Evolutionary conservation across 2,888 invertebrate genomes (phyloP).

Genomic region (Microctonus aethiopoides): DNA sequence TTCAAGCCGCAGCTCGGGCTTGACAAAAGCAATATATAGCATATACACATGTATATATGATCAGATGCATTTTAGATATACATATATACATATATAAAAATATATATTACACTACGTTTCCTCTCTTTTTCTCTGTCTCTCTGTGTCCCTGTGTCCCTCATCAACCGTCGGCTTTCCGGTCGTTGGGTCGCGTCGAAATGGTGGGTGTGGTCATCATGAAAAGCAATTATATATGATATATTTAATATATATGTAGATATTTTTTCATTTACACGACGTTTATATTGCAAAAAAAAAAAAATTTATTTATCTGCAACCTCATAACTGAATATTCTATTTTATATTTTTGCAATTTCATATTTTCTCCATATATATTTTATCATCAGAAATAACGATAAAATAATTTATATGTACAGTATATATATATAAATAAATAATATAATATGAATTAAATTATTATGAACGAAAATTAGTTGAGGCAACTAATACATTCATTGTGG

Average conservation of each 20-base stretch:
- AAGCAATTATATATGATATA: conserved; percentile 19
- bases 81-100: not conserved
- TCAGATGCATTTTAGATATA: not conserved
- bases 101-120: not conserved
- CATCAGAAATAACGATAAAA: not conserved
- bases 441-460: not conserved
- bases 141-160: conserved; percentile 14
- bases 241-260: not conserved
- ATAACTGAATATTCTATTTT: not conserved
- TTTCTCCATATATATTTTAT: not conserved
- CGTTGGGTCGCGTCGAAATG: conserved; percentile 23
- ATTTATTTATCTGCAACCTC: not conserved
- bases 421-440: not conserved
- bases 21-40: conserved; percentile 27
- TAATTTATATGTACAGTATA: too few relatives aligned
- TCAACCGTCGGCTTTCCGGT: conserved; percentile 33
- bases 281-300: not conserved
- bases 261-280: conserved; percentile 6
- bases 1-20: conserved; percentile 30
- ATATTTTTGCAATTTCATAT: not conserved
- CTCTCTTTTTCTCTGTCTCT: not conserved
- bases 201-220: conserved; percentile 29
- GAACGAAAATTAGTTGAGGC: not conserved
- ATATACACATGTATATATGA: not conserved
- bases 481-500: not conserved